phyloP scores from a whole-genome alignment of 2,797 vertebrate genomes.

The Cetoscarus ocellatus region DNA sequence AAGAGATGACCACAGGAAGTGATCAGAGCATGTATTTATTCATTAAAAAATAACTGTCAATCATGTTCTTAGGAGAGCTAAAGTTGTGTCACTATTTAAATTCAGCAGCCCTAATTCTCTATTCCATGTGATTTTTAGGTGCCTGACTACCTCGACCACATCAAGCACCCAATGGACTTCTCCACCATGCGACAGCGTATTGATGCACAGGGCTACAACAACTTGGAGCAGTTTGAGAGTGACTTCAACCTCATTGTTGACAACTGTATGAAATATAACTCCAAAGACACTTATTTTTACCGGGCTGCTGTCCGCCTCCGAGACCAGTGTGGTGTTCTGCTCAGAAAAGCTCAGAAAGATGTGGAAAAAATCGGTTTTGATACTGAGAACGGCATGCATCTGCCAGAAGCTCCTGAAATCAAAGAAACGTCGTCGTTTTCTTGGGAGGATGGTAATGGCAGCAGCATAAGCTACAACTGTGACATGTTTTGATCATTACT shows the following conservation, averaged over 20 bases:
- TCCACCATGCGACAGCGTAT: conserved; percentile 93
- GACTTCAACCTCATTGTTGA: conserved; percentile 96
- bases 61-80: no score
- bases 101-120: no score
- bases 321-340: conserved; percentile 94
- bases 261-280: conserved; percentile 99
- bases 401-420: conserved; percentile 88
- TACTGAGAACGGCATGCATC: conserved; percentile 91
- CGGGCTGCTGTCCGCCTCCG: conserved; percentile 92
- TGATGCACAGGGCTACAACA: conserved; percentile 91
- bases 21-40: no score
- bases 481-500: background rate
- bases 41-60: no score
- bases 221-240: conserved; percentile 91
- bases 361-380: conserved; percentile 92
- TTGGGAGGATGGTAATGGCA: conserved; percentile 94
- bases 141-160: conserved; percentile 96
- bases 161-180: conserved; percentile 97
- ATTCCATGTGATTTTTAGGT: conserved; percentile 80
- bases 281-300: conserved; percentile 97
- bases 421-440: conserved; percentile 89
- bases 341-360: conserved; percentile 91
- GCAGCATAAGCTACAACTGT: background rate
- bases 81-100: no score
- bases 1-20: no score